Base-by-base conservation (phyloP, 2,113 vertebrate genomes). In the Percina caprodes region DNA sequence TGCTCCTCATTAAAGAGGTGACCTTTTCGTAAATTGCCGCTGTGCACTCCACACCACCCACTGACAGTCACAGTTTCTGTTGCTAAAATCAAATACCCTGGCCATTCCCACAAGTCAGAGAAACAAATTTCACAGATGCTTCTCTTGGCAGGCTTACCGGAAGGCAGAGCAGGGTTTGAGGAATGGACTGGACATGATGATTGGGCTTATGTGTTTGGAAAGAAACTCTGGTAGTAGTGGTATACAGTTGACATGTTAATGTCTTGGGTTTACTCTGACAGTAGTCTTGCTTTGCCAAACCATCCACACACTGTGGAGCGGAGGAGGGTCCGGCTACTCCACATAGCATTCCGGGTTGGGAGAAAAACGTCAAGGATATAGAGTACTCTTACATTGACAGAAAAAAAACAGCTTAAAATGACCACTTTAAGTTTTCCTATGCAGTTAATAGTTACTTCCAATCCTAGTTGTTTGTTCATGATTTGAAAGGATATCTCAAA, bases 1-100 rank as follows among this genome's bases (percentile, higher is more conserved):
- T 93, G 86, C 85, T 91, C 80, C 80, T 92, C 93, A 93, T 93
- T 94, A 93, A 87, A 85, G 70, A 82, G 84, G 88, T 92, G 86
- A 93, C 92, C 92, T 93, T 93, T 94, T 79, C 49, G 72, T 88
- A 93, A 93, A 92, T 92, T 89, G 91, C 88, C 19, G 6, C 51
- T 33, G 69, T 86, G 77, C 82, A 63, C 85, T 85, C 67, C 77
- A 80, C 84, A 54, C 81, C 79, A 79, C 84, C 86, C 54, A 63
- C 88, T 85, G 87, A 94, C 93, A 91, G 77, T 77, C 80, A 30
- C 86, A 69, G 87, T 88, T 84, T 83, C 85, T 84, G 83, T 80
- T 82, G 71, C 82, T 73, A 63, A 74, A 89, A 90, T 91, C 78
- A 89, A 91, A 94, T 79, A 85, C 69, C 23, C 80, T 9, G 39